Evolutionary conservation across 2,797 vertebrate species (phyloP).

Genomic region (Chelon labrosus): DNA sequence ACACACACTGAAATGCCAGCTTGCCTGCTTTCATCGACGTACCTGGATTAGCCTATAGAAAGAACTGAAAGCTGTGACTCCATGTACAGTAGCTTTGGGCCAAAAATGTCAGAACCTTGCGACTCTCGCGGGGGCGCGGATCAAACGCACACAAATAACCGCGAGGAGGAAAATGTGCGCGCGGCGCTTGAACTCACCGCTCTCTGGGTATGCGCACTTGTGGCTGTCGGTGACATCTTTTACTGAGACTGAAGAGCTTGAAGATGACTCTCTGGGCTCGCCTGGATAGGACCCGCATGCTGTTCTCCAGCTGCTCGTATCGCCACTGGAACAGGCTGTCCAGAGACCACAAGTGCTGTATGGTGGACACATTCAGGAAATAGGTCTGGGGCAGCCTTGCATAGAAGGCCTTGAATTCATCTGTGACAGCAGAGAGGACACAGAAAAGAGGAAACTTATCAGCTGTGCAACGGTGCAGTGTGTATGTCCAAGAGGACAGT

Average conservation of each 20-base stretch:
- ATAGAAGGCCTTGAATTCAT: constrained; percentile 96
- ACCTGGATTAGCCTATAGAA: constrained; percentile 6
- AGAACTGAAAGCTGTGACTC: constrained; percentile 12
- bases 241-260: constrained; percentile 97
- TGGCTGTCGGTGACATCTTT: constrained; percentile 94
- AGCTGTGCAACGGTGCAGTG: neutral
- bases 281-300: constrained; percentile 90
- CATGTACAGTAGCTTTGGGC: neutral
- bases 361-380: constrained; percentile 92
- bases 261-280: constrained; percentile 94
- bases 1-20: neutral
- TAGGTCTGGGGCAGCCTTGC: constrained; percentile 92
- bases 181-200: constrained; percentile 83
- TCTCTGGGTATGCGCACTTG: constrained; percentile 91
- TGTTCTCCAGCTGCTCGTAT: constrained; percentile 93
- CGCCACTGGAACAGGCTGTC: constrained; percentile 93
- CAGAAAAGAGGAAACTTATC: neutral
- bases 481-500: neutral
- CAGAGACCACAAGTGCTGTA: constrained; percentile 95
- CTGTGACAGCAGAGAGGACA: constrained; percentile 77
- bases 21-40: constrained; percentile 33
- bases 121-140: neutral
- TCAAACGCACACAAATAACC: constrained; percentile 8
- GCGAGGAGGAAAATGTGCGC: neutral
- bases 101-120: constrained; percentile 9